phyloP scores from a whole-genome alignment of 2,113 vertebrate species.

The Glareola pratincola region DNA sequence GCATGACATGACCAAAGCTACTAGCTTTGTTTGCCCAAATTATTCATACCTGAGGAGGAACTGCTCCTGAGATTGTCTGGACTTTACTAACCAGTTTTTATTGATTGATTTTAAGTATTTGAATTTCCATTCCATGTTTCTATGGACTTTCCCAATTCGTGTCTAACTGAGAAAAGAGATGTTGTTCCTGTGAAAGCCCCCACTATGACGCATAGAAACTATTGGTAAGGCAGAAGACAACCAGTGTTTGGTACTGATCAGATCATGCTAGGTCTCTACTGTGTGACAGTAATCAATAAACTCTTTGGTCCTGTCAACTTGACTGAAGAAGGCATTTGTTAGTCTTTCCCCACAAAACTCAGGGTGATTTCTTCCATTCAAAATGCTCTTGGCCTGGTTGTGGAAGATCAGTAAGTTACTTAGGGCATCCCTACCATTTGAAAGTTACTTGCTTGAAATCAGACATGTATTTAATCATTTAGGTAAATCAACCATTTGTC shows the following conservation, averaged over 20 bases:
- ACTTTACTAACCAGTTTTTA: neutral
- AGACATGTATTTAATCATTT: neutral
- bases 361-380: neutral
- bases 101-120: neutral
- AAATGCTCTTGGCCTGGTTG: rapidly evolving
- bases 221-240: neutral
- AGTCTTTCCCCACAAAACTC: neutral
- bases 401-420: neutral
- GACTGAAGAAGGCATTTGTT: neutral
- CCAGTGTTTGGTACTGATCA: neutral
- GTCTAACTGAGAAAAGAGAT: neutral
- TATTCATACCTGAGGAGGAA: neutral
- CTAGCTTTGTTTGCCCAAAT: neutral
- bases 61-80: neutral
- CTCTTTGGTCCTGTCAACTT: neutral
- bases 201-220: neutral
- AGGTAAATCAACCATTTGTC: neutral
- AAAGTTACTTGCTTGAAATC: neutral
- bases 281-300: neutral
- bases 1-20: neutral
- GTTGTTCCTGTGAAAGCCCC: neutral
- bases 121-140: neutral
- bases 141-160: neutral
- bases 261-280: neutral
- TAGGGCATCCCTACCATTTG: neutral